phyloP scores from a whole-genome alignment of 1,140 invertebrate genomes.

The Pararge aegeria region DNA sequence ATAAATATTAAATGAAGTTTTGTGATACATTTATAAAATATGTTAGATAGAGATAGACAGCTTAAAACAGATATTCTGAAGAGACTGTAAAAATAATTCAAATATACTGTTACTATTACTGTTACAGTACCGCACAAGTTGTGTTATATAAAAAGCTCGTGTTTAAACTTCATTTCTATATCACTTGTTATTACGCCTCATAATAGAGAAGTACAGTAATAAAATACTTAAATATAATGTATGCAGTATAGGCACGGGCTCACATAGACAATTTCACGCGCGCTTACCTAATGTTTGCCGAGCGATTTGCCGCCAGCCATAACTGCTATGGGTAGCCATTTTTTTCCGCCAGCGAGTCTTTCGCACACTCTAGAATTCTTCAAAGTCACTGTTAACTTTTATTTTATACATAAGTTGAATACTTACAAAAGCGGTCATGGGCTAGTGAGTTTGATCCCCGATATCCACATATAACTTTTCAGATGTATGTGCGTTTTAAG shows the following conservation, averaged over 20 bases:
- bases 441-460: too few species aligned
- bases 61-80: too few species aligned
- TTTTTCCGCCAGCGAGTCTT: slow-evolving; percentile 37
- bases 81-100: too few species aligned
- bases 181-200: background rate
- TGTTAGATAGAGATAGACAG: too few species aligned
- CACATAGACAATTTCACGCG: slow-evolving; percentile 64
- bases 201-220: slow-evolving; percentile 24
- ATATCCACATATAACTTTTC: too few species aligned
- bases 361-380: slow-evolving; percentile 2
- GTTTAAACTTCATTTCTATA: background rate
- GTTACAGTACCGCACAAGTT: background rate
- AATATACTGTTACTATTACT: too few species aligned
- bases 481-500: too few species aligned
- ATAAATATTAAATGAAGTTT: too few species aligned
- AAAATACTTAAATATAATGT: slow-evolving; percentile 43
- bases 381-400: background rate
- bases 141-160: background rate
- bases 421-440: too few species aligned
- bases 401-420: background rate
- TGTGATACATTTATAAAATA: too few species aligned
- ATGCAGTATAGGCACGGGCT: slow-evolving; percentile 39
- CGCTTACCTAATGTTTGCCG: slow-evolving; percentile 66
- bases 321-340: slow-evolving; percentile 38
- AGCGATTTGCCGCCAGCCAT: slow-evolving; percentile 60